Evolutionary conservation across 2,113 vertebrate species (phyloP).

Genomic region (Anolis carolinensis): DNA sequence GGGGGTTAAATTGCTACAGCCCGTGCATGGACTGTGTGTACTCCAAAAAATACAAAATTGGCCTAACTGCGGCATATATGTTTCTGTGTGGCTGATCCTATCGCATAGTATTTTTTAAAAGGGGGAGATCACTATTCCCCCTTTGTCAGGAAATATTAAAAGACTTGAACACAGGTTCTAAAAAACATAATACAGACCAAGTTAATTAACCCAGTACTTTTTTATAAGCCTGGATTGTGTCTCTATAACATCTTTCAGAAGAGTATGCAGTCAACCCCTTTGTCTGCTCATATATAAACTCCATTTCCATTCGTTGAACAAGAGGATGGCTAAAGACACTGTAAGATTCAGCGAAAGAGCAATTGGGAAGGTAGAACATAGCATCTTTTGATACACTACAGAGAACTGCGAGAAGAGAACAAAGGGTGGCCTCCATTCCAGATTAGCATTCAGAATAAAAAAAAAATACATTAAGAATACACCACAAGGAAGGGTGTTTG

Average conservation of each 20-base stretch:
- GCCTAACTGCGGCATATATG: neutral
- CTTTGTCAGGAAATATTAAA: neutral
- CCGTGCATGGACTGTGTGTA: neutral
- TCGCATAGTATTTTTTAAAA: neutral
- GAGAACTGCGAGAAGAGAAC: neutral
- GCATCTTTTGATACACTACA: neutral
- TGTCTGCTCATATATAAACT: neutral
- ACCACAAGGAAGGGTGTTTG: neutral
- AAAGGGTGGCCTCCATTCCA: neutral
- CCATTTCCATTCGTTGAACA: neutral
- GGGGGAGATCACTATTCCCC: neutral
- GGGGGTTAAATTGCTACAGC: neutral
- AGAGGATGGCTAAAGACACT: neutral
- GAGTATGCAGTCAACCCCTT: neutral
- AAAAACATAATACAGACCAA: neutral
- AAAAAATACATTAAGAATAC: neutral
- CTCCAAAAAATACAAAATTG: neutral
- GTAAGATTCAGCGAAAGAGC: neutral
- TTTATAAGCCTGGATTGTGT: constrained; percentile 23
- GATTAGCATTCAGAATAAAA: constrained; percentile 14
- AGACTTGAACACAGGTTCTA: neutral
- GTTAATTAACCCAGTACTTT: neutral
- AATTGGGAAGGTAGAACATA: neutral
- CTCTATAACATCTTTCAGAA: constrained; percentile 13
- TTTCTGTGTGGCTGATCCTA: neutral